Evolutionary conservation across 2,797 vertebrate genomes (phyloP), one percentile per base, ranked within the genome.

Genomic region (Steatocranus sp.): DNA sequence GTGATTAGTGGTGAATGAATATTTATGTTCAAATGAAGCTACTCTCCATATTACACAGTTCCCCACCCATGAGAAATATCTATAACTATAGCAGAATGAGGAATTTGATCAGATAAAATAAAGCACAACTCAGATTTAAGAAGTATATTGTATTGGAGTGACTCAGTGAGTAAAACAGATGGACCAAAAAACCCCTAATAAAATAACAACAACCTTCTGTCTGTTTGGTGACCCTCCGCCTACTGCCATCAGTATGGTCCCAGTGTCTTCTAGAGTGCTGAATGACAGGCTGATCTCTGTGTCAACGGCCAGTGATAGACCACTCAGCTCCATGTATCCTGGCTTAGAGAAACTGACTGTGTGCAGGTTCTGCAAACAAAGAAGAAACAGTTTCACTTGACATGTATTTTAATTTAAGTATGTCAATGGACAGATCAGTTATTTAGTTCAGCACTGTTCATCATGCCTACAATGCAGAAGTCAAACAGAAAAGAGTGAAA

Each of bases 201-300:
- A 36, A 61, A 61, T 61, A 12, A 36, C 18, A 61, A 36, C 11
- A 34, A 95, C 95, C 94, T 91, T 86, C 23, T 73, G 87, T 78
- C 15, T 25, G 50, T 54, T 5, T 4, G 88, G 36, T 38, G 89
- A 80, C 9, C 85, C 53, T 49, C 93, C 91, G 10, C 94, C 89
- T 92, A 97, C 78, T 93, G 90, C 97, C 96, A 99, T 93, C 38
- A 99, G 93, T 49, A 99, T 97, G 89, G 97, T 96, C 11, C 99
- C 99, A 6, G 97, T 98, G 78, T 99, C 97, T 3, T 95, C 97
- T 91, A 95, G 96, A 5, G 98, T 99, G 95, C 98, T 99, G 96
- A 99, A 99, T 11, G 99, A 99, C 85, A 99, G 94, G 66, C 97
- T 98, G 94, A 99, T 97, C 95, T 99, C 98, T 5, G 97, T 98